Evolutionary conservation across 2,797 vertebrate genomes (phyloP), one percentile per base, ranked within the genome.

Genomic region (Pachyuromys duprasi): DNA sequence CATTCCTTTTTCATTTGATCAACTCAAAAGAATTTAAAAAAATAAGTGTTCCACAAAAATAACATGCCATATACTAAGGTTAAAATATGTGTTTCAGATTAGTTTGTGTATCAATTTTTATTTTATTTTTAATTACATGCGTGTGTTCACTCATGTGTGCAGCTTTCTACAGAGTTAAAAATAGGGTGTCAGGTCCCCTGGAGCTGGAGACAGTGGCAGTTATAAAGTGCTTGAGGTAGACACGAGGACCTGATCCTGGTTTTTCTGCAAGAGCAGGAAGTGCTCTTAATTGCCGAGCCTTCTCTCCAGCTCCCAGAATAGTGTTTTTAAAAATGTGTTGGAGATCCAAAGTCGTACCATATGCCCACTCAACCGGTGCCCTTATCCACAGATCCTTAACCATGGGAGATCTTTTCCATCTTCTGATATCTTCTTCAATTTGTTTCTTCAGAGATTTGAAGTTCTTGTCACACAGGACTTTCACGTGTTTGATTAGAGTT

Each of bases 201-300:
- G 1, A 42, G 70, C 2, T 74, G 70, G 20, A 39, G 69, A 12
- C 22, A 74, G 69, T 36, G 18, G 36, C 70, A 74, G 70, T 39
- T 13, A 18, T 1, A 39, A 42, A 9, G 2, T 72, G 3, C 0
- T 72, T 39, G 20, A 4, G 39, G 2, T 72, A 1, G 70, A 3
- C 5, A 3, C 8, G 5, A 20, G 70, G 20, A 24, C 24, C 36
- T 4, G 9, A 42, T 24, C 9, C 20, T 72, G n/a, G 0, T 20
- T 5, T 42, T 0, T 2, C 36, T 24, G 20, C 0, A 1, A 13
- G 36, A 12, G 36, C 20, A 74, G 70, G 1, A 18, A 15, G 55
- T 57, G 55, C 13, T 57, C 55, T 57, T 57, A 57, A 57, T 57
- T 57, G 55, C 36, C 39, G 70, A 74, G 20, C 36, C n/a, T 74